Evolutionary conservation across 1,140 invertebrate species (phyloP).

Genomic region (Pomacea maculata): DNA sequence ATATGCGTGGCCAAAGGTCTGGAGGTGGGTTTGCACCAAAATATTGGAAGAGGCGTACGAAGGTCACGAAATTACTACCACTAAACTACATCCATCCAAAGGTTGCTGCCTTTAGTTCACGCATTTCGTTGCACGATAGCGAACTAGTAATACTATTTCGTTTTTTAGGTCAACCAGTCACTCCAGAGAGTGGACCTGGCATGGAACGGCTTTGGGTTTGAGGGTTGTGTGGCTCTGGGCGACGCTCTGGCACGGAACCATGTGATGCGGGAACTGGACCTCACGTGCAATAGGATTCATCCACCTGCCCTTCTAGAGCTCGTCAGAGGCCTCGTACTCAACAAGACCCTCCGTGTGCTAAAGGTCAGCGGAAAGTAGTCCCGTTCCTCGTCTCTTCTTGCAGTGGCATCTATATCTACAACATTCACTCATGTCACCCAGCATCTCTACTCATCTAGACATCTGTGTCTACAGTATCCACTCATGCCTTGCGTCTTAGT

Average conservation of each 20-base stretch:
- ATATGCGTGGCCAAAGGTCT: constrained; percentile 36
- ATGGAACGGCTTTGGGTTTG: constrained; percentile 62
- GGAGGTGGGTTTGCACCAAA: constrained; percentile 23
- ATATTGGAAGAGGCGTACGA: too few relatives aligned
- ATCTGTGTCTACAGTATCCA: too few relatives aligned
- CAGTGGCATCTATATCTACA: too few relatives aligned
- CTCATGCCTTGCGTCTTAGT: too few relatives aligned
- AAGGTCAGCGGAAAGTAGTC: constrained; percentile 32
- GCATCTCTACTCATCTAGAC: too few relatives aligned
- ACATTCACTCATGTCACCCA: too few relatives aligned
- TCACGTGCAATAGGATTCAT: constrained; percentile 56
- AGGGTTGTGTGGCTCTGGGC: constrained; percentile 53
- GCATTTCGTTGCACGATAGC: too few relatives aligned
- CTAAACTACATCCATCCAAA: too few relatives aligned
- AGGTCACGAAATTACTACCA: too few relatives aligned
- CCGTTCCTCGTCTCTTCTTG: too few relatives aligned
- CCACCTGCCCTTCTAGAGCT: constrained; percentile 53
- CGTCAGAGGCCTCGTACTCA: constrained; percentile 45
- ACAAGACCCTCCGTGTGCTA: constrained; percentile 47
- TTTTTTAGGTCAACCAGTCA: constrained; percentile 44
- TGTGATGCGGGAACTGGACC: constrained; percentile 45
- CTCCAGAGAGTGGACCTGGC: constrained; percentile 46
- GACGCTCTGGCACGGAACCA: constrained; percentile 47
- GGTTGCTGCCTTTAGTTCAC: too few relatives aligned
- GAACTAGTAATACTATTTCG: neutral